Percentiles rank a stretch among this genome's conserved stretches.
Evolutionary conservation across 2,888 invertebrate species (phyloP).

Genomic region (Noctua pronuba): DNA sequence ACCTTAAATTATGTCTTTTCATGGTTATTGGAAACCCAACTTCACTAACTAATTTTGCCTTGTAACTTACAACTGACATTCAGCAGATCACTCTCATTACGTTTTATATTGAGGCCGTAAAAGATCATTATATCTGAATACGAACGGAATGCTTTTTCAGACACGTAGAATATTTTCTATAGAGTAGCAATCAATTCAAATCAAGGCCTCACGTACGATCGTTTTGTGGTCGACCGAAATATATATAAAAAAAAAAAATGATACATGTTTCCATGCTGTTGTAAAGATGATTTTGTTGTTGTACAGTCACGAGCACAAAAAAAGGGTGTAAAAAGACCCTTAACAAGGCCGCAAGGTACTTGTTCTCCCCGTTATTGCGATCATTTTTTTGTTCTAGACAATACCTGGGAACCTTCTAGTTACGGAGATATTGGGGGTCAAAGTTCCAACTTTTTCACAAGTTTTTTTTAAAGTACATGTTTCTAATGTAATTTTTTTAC

Average conservation of each 20-base stretch:
- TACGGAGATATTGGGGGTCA: no score
- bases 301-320: no score
- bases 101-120: background rate
- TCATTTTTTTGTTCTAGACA: no score
- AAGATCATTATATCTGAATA: background rate
- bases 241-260: slow-evolving; percentile 6
- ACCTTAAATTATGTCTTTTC: no score
- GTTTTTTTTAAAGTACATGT: no score
- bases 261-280: background rate
- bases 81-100: background rate
- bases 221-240: slow-evolving; percentile 16
- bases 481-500: no score
- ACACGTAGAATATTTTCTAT: slow-evolving; percentile 49
- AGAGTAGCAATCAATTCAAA: slow-evolving; percentile 22
- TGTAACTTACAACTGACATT: background rate
- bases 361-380: no score
- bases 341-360: no score
- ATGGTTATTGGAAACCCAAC: background rate
- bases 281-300: background rate
- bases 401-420: no score
- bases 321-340: no score
- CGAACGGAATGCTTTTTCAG: background rate
- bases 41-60: no score
- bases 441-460: no score
- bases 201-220: slow-evolving; percentile 35